phyloP scores from a whole-genome alignment of 2,797 vertebrate genomes.

The Cuniculus paca region DNA sequence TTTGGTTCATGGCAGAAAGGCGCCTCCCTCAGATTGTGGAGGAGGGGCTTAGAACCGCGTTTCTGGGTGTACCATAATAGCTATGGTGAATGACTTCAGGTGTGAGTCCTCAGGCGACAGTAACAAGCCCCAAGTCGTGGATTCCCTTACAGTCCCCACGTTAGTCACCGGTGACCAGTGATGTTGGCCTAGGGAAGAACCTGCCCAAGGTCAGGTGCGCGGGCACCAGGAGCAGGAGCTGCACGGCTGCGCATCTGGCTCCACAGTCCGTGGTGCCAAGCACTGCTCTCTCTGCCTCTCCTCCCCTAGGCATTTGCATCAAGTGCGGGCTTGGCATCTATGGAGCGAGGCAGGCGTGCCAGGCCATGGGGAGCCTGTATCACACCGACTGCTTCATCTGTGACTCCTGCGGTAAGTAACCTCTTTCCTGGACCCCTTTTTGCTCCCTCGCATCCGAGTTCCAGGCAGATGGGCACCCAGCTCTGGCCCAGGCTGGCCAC shows the following conservation, averaged over 20 bases:
- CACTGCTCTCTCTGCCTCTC: constrained; percentile 74
- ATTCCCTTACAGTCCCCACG: fast-evolving
- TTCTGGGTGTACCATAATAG: not conserved
- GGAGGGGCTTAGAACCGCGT: constrained; percentile 1
- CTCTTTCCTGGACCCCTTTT: fast-evolving
- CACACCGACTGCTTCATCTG: constrained; percentile 99
- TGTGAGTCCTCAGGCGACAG: not conserved
- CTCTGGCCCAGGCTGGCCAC: not conserved
- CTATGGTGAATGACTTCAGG: not conserved
- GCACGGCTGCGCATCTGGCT: not conserved
- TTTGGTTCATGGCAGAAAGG: not conserved
- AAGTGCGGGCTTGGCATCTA: constrained; percentile 99
- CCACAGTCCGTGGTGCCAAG: not conserved
- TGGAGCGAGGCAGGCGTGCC: constrained; percentile 98
- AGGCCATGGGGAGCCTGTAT: constrained; percentile 98
- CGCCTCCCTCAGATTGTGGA: not conserved
- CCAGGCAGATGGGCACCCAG: not conserved
- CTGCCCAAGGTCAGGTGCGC: not conserved
- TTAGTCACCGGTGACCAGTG: not conserved
- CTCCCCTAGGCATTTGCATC: constrained; percentile 96
- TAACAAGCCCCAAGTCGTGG: not conserved
- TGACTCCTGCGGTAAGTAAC: constrained; percentile 97
- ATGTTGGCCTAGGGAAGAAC: not conserved
- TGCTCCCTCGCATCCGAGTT: not conserved
- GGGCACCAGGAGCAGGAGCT: no score